phyloP scores from a whole-genome alignment of 64 coral and sea anemone genomes.

The Catalaphyllia jardinei region DNA sequence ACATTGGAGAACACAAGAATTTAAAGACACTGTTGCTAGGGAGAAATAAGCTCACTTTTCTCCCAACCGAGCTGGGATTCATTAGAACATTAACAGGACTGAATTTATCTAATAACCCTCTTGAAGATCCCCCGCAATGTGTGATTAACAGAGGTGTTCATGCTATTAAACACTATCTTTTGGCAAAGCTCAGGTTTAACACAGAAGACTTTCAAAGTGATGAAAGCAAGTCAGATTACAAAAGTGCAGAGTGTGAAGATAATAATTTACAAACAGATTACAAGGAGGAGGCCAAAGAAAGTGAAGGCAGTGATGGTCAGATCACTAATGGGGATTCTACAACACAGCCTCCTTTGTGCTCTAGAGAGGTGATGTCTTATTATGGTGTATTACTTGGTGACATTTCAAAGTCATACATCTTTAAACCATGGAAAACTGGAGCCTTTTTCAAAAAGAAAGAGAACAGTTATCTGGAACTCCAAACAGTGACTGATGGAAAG shows the following conservation, averaged over 20 bases:
- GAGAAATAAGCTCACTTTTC: conserved; percentile 46
- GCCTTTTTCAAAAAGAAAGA: conserved; percentile 46
- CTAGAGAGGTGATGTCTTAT: neutral
- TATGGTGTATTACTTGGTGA: conserved; percentile 52
- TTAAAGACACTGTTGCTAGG: conserved; percentile 66
- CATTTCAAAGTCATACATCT: conserved; percentile 52
- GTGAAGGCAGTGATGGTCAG: neutral
- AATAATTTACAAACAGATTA: neutral
- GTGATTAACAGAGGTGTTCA: conserved; percentile 60
- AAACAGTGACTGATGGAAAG: neutral
- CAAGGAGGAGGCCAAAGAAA: neutral
- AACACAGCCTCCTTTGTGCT: neutral
- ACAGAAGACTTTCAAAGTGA: neutral
- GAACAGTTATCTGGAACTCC: neutral
- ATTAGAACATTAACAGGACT: conserved; percentile 61
- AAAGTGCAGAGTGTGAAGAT: neutral
- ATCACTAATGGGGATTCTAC: neutral
- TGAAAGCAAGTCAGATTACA: neutral
- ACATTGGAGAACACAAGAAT: conserved; percentile 49
- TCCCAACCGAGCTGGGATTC: conserved; percentile 67
- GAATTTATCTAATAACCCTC: conserved; percentile 61
- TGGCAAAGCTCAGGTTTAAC: conserved; percentile 54
- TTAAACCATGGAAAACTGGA: conserved; percentile 81
- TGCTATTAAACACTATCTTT: conserved; percentile 52
- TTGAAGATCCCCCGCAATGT: conserved; percentile 53